Percentiles rank a stretch among this genome's conserved stretches.
Evolutionary conservation across 2,113 vertebrate genomes (phyloP).

Genomic region (Tonatia bakeri): DNA sequence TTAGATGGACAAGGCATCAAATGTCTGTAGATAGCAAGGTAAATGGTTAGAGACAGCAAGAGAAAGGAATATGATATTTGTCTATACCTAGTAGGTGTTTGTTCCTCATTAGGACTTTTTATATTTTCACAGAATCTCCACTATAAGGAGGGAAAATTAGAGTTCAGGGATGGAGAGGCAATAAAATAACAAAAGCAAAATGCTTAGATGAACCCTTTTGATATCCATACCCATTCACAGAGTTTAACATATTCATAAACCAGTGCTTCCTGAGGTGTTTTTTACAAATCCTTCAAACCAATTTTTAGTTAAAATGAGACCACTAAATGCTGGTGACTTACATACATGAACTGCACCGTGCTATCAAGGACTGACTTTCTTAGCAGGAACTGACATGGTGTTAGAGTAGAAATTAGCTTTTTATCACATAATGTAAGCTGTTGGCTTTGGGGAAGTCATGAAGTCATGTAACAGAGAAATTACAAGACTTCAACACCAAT

Average conservation of each 20-base stretch:
- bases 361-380: background rate
- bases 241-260: slow-evolving; percentile 22
- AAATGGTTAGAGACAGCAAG: background rate
- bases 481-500: background rate
- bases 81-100: background rate
- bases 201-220: background rate
- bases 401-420: background rate
- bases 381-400: background rate
- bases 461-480: slow-evolving; percentile 1
- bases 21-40: background rate
- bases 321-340: background rate
- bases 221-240: background rate
- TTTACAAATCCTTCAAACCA: slow-evolving; percentile 7
- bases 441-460: background rate
- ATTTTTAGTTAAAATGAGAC: background rate
- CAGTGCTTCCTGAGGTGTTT: background rate
- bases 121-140: background rate
- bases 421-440: background rate
- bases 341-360: background rate
- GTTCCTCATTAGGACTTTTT: background rate
- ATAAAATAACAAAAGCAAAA: background rate
- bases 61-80: background rate
- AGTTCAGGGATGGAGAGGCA: background rate
- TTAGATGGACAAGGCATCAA: background rate
- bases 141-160: background rate